These are phyloP conservation scores for Bilobella aurantiaca DNA, from an alignment of 1,140 invertebrate species.

Conservation along the genomic window DNA sequence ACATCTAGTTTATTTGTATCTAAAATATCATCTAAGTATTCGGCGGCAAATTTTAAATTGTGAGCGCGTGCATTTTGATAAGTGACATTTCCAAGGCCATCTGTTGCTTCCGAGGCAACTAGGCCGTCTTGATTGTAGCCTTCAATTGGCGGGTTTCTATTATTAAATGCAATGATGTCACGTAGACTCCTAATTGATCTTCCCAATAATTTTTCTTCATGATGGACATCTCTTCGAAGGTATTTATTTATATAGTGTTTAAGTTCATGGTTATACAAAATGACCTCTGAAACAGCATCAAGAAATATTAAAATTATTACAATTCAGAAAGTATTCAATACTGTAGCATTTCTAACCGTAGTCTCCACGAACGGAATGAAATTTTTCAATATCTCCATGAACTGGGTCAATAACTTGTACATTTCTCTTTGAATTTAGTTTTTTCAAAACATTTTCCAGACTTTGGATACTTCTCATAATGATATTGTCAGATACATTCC, in stretches of 20 bases:
- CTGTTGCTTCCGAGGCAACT: background rate
- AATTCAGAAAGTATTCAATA: no score
- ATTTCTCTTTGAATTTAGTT: background rate
- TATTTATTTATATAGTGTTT: background rate
- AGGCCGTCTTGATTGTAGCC: background rate
- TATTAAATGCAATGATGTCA: background rate
- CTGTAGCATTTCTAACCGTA: no score
- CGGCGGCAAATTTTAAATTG: no score
- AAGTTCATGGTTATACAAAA: background rate
- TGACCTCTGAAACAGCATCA: no score
- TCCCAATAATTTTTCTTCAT: background rate
- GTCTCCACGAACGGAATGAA: no score
- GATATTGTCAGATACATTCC: no score
- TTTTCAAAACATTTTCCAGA: background rate
- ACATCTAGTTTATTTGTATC: no score
- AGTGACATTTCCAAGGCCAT: background rate
- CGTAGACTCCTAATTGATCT: background rate
- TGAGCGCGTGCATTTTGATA: background rate
- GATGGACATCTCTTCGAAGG: background rate
- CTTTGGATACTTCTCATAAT: background rate
- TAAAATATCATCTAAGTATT: no score
- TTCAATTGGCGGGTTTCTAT: background rate
- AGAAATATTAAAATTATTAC: no score
- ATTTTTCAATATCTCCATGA: no score
- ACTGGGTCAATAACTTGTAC: background rate